phyloP scores from a whole-genome alignment of 2,113 vertebrate genomes.

The Anser brachyrhynchus region DNA sequence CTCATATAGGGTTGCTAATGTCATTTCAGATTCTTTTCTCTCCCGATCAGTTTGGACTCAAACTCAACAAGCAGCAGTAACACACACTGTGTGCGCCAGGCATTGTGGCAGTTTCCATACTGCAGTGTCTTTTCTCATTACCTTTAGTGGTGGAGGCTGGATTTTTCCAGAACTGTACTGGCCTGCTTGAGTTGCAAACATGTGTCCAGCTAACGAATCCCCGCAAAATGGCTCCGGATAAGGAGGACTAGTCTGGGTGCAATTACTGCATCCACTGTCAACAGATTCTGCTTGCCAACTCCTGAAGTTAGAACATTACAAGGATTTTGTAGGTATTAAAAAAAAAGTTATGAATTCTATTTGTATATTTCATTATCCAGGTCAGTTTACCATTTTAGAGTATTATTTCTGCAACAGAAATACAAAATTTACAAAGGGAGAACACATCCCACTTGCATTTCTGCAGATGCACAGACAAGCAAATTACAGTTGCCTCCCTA shows the following conservation, averaged over 20 bases:
- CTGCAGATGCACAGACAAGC: background rate
- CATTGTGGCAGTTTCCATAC: background rate
- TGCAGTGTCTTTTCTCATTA: constrained; percentile 50
- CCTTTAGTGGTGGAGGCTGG: constrained; percentile 81
- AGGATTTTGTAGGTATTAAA: background rate
- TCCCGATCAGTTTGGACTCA: background rate
- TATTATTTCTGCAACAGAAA: background rate
- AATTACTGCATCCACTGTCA: constrained; percentile 95
- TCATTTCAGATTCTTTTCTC: background rate
- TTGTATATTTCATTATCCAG: background rate
- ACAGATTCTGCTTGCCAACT: constrained; percentile 97
- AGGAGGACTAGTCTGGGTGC: constrained; percentile 81
- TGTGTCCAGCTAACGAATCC: constrained; percentile 72
- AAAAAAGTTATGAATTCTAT: background rate
- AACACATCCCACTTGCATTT: background rate
- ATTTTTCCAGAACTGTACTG: constrained; percentile 75
- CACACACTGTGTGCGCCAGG: background rate
- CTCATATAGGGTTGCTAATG: too few relatives aligned
- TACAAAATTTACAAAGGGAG: background rate
- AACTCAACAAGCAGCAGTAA: background rate
- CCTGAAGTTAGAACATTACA: constrained; percentile 72
- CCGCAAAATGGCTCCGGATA: constrained; percentile 82
- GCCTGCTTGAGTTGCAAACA: constrained; percentile 77
- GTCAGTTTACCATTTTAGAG: background rate
- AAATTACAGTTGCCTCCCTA: background rate